These are phyloP conservation scores for Stomorhina lunata DNA, from an alignment of 2,888 invertebrate genomes.

Conservation along the genomic window DNA sequence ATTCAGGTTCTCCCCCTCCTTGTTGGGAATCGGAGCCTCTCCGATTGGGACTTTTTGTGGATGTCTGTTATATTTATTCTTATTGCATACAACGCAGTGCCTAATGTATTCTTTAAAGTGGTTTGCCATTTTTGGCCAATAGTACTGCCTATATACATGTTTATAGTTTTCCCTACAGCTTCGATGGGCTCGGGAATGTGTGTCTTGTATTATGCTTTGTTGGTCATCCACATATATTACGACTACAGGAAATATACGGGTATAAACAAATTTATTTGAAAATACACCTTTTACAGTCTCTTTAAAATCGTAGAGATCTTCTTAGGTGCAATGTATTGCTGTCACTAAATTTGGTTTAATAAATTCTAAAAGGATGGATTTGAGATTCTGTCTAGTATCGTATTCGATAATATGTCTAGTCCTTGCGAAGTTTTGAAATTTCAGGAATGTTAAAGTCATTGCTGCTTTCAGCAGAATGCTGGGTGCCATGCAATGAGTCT, in stretches of 20 bases:
- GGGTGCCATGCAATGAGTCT: neutral
- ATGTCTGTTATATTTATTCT: constrained; percentile 55
- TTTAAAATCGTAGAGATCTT: constrained; percentile 38
- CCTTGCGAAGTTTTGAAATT: neutral
- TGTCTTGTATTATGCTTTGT: neutral
- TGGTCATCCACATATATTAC: neutral
- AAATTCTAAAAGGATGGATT: constrained; percentile 46
- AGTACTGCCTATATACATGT: constrained; percentile 16
- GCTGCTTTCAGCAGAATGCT: neutral
- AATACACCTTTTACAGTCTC: constrained; percentile 10
- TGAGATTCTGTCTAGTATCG: constrained; percentile 26
- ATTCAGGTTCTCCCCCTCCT: constrained; percentile 50
- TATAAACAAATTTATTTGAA: constrained; percentile 30
- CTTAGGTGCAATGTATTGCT: constrained; percentile 44
- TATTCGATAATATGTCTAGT: constrained; percentile 51
- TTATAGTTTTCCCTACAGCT: constrained; percentile 28
- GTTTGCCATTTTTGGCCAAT: constrained; percentile 39
- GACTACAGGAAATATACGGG: neutral
- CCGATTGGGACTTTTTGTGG: constrained; percentile 53
- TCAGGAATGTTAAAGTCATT: neutral
- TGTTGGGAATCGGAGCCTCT: constrained; percentile 58
- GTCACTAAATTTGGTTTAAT: constrained; percentile 32
- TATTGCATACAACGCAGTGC: constrained; percentile 50
- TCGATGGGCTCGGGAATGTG: constrained; percentile 17
- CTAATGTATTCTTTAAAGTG: constrained; percentile 48